phyloP scores from a whole-genome alignment of 2,888 invertebrate genomes.

The Drosophila nr. perissopoda region DNA sequence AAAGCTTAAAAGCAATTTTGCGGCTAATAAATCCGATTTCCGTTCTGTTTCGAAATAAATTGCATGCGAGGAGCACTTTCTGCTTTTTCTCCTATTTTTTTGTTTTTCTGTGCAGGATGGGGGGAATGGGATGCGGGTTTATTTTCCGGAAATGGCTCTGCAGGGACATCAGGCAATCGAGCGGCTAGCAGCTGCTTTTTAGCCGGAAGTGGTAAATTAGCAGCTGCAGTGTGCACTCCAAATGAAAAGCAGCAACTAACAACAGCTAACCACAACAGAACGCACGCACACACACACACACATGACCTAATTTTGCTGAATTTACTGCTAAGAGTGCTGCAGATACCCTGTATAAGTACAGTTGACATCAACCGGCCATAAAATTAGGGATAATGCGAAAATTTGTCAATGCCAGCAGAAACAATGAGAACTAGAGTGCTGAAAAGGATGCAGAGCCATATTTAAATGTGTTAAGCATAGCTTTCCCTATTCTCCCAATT shows the following conservation, averaged over 20 bases:
- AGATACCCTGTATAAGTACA: constrained; percentile 24
- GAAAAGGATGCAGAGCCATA: too few relatives aligned
- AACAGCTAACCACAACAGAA: neutral
- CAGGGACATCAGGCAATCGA: constrained; percentile 38
- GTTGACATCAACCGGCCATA: neutral
- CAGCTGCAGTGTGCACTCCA: constrained; percentile 56
- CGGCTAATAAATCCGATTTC: constrained; percentile 84
- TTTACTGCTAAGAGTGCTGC: constrained; percentile 4
- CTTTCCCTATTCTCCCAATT: neutral
- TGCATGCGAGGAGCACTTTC: constrained; percentile 43
- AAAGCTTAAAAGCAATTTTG: constrained; percentile 83
- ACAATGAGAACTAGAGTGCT: too few relatives aligned
- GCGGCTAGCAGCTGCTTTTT: constrained; percentile 38
- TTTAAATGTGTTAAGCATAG: neutral
- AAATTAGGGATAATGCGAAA: too few relatives aligned
- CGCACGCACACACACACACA: constrained; percentile 27
- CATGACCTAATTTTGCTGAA: constrained; percentile 59
- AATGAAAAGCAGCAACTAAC: constrained; percentile 25
- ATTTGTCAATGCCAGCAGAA: too few relatives aligned
- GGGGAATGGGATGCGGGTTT: constrained; percentile 14
- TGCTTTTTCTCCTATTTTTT: neutral
- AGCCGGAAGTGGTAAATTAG: constrained; percentile 75
- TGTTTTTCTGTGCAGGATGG: neutral
- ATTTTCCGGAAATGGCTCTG: constrained; percentile 66
- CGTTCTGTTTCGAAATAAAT: constrained; percentile 82